A percentile compares a stretch with the other conserved stretches of the same genome.
Conservation (phyloP, 2,113 vertebrate genomes). For the Pampusana beccarii region DNA sequence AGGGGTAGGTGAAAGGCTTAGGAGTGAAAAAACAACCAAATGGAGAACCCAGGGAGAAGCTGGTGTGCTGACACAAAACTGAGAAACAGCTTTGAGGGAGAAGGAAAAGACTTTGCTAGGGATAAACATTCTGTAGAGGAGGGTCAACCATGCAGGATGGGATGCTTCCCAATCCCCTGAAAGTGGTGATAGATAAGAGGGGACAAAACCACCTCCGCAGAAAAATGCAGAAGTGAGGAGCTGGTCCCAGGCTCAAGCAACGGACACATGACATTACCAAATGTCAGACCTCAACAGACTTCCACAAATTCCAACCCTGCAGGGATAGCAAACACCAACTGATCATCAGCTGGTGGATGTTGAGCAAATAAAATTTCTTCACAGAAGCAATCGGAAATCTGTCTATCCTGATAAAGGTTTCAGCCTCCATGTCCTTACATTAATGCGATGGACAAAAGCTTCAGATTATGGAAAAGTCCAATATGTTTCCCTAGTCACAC, state of each 20-base stretch:
- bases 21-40: neutral
- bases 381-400: neutral
- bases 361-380: neutral
- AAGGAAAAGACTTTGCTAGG: neutral
- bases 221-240: neutral
- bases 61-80: neutral
- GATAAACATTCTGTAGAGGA: neutral
- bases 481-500: neutral
- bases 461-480: neutral
- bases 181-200: neutral
- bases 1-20: neutral
- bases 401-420: neutral
- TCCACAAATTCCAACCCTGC: neutral
- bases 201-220: neutral
- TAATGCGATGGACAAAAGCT: neutral
- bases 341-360: neutral
- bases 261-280: neutral
- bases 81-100: neutral
- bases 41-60: neutral
- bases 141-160: fast-evolving
- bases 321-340: neutral
- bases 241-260: neutral
- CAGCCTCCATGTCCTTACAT: neutral
- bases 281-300: neutral
- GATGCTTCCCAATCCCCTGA: neutral